Conservation (phyloP, 2,797 vertebrate species). For the Stomatorhinus walkeri region DNA sequence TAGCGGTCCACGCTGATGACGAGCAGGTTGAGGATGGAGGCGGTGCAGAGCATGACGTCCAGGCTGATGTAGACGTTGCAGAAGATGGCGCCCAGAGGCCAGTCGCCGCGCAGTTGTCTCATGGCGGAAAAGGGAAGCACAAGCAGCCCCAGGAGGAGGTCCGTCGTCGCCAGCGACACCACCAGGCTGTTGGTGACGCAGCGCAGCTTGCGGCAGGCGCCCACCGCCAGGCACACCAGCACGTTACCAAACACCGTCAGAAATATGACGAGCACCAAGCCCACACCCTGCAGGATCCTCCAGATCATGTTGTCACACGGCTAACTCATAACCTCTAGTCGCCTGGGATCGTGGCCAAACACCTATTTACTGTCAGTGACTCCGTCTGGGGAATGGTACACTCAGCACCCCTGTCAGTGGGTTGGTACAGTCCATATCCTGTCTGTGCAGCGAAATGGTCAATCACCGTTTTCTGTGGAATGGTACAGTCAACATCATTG, state of each 20-base stretch:
- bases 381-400: background rate
- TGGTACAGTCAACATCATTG: background rate
- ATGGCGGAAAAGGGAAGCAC: conserved; percentile 83
- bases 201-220: conserved; percentile 72
- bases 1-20: conserved; percentile 90
- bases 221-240: conserved; percentile 81
- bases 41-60: conserved; percentile 81
- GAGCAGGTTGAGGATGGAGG: conserved; percentile 88
- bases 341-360: background rate
- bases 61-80: conserved; percentile 84
- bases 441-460: background rate
- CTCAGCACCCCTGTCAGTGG: background rate
- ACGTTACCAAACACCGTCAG: conserved; percentile 79
- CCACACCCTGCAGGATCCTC: conserved; percentile 55
- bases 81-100: conserved; percentile 67
- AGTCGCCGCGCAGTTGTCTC: conserved; percentile 65
- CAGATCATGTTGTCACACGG: conserved; percentile 41
- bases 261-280: conserved; percentile 64
- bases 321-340: background rate
- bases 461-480: background rate
- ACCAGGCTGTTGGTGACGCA: conserved; percentile 81
- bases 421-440: background rate
- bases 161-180: conserved; percentile 81
- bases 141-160: conserved; percentile 81
- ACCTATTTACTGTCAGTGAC: background rate